Evolutionary conservation across 37 sponge, comb jelly and placozoan species (phyloP), one percentile per base, ranked within the genome.

Genomic region (Oscarella lobularis): DNA sequence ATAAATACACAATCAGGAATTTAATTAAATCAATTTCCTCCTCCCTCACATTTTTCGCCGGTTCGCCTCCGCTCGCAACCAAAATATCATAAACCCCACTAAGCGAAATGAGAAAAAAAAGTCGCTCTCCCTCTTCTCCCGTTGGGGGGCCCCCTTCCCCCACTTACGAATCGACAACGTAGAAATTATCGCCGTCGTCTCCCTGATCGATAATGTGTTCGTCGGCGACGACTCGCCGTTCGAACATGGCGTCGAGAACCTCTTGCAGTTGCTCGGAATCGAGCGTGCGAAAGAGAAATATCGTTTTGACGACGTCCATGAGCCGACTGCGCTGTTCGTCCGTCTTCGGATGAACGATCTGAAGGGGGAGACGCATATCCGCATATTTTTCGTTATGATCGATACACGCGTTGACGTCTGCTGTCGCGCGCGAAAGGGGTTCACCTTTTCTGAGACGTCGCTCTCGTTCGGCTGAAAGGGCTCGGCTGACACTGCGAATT

Each of bases 241-340:
- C 96, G 85, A 95, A 95, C 87, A 95, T 95, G 74, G 92, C 96
- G 65, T 95, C 89, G 37, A 95, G 75, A 37, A 95, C 87, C 14
- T 91, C 88, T 27, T 38, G 41, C 2, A 39, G 37, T 75, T 91
- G 89, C 73, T 95, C 86, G 34, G 78, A 73, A 67, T 95, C 96
- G 2, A 95, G 66, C 40, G 77, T 76, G 35, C 67, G 75, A 74
- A 95, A 95, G 20, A 95, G 81, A 60, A 95, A 91, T 31, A 85
- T 84, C 36, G 80, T 85, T 35, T 79, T 79, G 48, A 91, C 83
- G 4, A 84, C 83, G 3, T 38, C 75, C 9, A 31, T 65, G 33
- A 95, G 81, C 33, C 96, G 84, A 31, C 33, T 38, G n/a, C 96
- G 66, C 79, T 95, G 96, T 35, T 85, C 85, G 36, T 95, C 96